Evolutionary conservation across 1,140 invertebrate genomes (phyloP), one percentile per base, ranked within the genome.

Genomic region (Drosophila pachea): DNA sequence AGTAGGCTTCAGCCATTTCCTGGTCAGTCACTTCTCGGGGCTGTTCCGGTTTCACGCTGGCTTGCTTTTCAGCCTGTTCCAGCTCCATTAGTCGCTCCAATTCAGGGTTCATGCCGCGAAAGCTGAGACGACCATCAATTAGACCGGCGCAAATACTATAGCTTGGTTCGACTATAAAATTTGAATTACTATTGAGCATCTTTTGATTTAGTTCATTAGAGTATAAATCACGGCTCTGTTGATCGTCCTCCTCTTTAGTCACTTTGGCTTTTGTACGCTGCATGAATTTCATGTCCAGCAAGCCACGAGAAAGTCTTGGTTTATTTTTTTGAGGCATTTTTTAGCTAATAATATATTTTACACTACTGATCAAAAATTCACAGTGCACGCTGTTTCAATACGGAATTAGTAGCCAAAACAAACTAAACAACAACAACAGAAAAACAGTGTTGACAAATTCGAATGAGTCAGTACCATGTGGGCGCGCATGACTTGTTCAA

Each of bases 221-320:
- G 89, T 95, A 93, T 33, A 88, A 50, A 11, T 79, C 84, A 89
- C 91, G 89, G 92, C 92, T 69, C 92, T 93, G 91, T 93, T 93
- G 92, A 87, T 95, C 94, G 90, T 94, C 94, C 45, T 92, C 83
- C 89, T 96, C 93, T 82, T 94, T 93, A 73, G 95, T 93, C 9
- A 95, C 92, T 86, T 95, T 93, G 47, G 95, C 93, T 90, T 95
- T 97, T 36, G 94, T 96, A 82, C 93, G 93, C 89, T 95, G 95
- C 96, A 98, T 98, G 90, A 98, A 98, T 92, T 94, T 94, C 94
- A 95, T 95, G 64, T 94, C 93, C 67, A 95, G 84, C 53, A 95
- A 92, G 8, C 92, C 91, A 82, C 94, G 94, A 0, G 94, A 94
- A 35, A 95, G 86, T 43, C 90, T 90, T 7, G 89, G 77, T 71